Evolutionary conservation across 2,113 vertebrate species (phyloP), one percentile per base, ranked within the genome.

Genomic region (Elachura formosa): DNA sequence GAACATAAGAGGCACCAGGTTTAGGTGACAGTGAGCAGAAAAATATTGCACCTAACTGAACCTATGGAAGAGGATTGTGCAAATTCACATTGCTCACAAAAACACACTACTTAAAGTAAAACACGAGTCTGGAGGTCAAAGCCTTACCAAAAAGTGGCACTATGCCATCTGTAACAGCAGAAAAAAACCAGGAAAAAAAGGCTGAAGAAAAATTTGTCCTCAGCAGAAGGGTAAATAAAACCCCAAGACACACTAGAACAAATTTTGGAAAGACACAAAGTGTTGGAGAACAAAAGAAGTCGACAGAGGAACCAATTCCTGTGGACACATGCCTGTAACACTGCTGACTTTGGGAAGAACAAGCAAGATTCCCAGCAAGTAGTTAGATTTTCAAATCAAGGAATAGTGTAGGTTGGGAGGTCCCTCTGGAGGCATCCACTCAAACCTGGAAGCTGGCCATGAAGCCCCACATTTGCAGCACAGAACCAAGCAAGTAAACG

Each of bases 301-400:
- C 0, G 5, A 48, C 0, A 66, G 34, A 62, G 21, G 6, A 86
- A 31, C 2, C 12, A 71, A 43, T 15, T 63, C 51, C 21, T 31
- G 26, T 4, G 14, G 69, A 34, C 33, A 40, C 0, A 0, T n/a
- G 23, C 23, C 41, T 20, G 0, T 28, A 48, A 33, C 14, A 17
- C 26, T n/a, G 40, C 5, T 72, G 31, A 24, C 49, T 72, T 48
- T 52, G 63, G 43, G 79, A 86, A 76, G 21, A 78, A 48, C 0
- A 0, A 66, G 7, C 3, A 12, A 51, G 24, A 48, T 72, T 43
- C n/a, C 33, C 19, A 59, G 5, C 6, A 9, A 28, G 7, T 4
- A 55, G 23, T 24, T 0, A 63, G 33, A 67, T 45, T 67, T 67
- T 41, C 7, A 58, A 72, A 63, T 20, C 34, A 40, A 43, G 61